Percentiles rank a stretch among this genome's conserved stretches.
Conservation (phyloP, 1,140 invertebrate genomes). For the Penaeus indicus region DNA sequence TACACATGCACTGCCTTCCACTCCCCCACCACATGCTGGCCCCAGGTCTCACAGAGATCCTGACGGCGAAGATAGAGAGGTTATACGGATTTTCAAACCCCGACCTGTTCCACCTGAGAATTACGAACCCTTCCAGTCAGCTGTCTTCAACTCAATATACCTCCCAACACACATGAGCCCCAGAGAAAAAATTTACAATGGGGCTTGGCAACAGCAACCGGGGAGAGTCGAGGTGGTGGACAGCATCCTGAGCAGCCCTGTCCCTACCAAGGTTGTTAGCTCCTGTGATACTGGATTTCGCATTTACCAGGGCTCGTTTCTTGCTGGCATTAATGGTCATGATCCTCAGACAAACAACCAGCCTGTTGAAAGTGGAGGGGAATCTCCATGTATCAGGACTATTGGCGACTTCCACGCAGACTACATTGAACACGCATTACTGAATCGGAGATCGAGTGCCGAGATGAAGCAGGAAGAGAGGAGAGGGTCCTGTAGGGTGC, state of each 20-base stretch:
- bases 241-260: background rate
- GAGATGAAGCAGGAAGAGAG: constrained; percentile 22
- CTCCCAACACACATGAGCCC: constrained; percentile 45
- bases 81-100: background rate
- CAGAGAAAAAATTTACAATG: constrained; percentile 23
- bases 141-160: constrained; percentile 52
- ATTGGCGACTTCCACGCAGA: constrained; percentile 40
- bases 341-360: constrained; percentile 31
- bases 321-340: constrained; percentile 47
- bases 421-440: constrained; percentile 28
- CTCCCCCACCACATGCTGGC: background rate
- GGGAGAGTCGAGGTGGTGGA: constrained; percentile 27
- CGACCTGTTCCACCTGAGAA: background rate
- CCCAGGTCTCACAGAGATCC: background rate
- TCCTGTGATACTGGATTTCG: background rate
- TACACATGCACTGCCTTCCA: background rate
- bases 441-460: constrained; percentile 14
- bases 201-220: constrained; percentile 11
- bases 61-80: background rate
- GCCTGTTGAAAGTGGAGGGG: constrained; percentile 57
- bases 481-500: constrained; percentile 40
- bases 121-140: background rate
- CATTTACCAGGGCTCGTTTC: constrained; percentile 44
- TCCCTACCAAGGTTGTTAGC: background rate
- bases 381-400: constrained; percentile 50